Evolutionary conservation across 2,113 vertebrate genomes (phyloP).

Genomic region (Rhinichthys klamathensis): DNA sequence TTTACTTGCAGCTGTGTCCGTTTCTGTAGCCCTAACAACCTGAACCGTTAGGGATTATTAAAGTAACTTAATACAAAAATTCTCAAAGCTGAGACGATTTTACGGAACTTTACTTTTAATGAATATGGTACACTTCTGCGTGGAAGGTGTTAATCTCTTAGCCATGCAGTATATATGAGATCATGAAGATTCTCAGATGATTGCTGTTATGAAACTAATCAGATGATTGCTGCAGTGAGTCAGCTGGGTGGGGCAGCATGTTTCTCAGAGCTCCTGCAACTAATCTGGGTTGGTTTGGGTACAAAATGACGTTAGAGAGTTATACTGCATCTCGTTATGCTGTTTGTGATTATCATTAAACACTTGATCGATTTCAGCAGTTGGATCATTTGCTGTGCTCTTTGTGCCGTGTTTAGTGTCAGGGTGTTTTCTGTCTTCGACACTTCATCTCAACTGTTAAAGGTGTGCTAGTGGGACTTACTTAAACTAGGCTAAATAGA

Average conservation of each 20-base stretch:
- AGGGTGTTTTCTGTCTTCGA: not conserved
- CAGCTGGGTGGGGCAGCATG: slow-evolving; percentile 57
- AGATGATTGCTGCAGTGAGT: slow-evolving; percentile 58
- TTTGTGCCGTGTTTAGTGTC: not conserved
- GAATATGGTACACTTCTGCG: not conserved
- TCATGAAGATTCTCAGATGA: slow-evolving; percentile 41
- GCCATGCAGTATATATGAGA: not conserved
- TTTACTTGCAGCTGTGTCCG: not conserved
- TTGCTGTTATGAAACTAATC: slow-evolving; percentile 51
- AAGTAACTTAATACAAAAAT: not conserved
- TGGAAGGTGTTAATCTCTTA: not conserved
- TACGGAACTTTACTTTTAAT: slow-evolving; percentile 4
- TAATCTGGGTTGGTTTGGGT: not conserved
- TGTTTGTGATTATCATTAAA: slow-evolving; percentile 3
- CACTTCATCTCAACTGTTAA: not conserved
- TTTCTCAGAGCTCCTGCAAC: not conserved
- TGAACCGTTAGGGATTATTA: not conserved
- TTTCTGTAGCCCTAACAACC: not conserved
- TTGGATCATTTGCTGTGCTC: not conserved
- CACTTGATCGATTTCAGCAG: slow-evolving; percentile 2
- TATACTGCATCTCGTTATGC: not conserved
- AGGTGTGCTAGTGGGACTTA: not conserved
- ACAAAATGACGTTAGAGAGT: not conserved
- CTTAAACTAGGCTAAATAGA: not conserved
- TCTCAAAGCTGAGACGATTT: not conserved